Evolutionary conservation across 1,140 invertebrate genomes (phyloP).

Genomic region (Microplitis mediator): DNA sequence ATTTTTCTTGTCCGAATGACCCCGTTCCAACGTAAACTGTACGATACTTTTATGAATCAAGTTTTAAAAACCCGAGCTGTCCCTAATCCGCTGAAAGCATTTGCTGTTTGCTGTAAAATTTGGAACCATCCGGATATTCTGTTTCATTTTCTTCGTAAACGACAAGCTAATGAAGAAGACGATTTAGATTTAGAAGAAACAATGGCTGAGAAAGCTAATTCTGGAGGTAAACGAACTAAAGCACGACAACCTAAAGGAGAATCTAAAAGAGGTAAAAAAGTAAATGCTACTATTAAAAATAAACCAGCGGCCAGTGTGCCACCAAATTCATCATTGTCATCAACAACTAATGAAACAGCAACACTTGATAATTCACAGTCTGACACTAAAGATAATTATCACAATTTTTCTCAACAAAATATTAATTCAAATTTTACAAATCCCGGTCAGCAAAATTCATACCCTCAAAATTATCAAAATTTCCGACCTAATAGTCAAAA

Average conservation of each 20-base stretch:
- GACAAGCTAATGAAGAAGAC: conserved; percentile 78
- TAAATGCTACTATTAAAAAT: conserved; percentile 49
- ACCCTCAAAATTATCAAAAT: conserved; percentile 47
- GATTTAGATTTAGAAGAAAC: conserved; percentile 88
- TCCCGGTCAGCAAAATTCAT: conserved; percentile 16
- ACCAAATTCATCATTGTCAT: conserved; percentile 63
- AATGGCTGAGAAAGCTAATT: conserved; percentile 52
- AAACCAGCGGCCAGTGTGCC: conserved; percentile 74
- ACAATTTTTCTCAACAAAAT: conserved; percentile 41
- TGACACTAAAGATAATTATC: conserved; percentile 37
- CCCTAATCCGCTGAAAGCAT: conserved; percentile 95
- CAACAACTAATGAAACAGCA: conserved; percentile 39
- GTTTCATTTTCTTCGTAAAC: conserved; percentile 87
- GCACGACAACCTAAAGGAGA: conserved; percentile 55
- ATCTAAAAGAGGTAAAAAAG: conserved; percentile 55
- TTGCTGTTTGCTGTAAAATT: conserved; percentile 98
- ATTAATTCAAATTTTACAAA: conserved; percentile 40
- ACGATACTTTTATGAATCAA: conserved; percentile 91
- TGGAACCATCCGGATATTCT: conserved; percentile 99
- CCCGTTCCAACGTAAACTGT: conserved; percentile 82
- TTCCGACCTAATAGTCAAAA: conserved; percentile 49
- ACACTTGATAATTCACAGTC: conserved; percentile 36
- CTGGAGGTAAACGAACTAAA: conserved; percentile 53
- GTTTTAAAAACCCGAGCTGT: conserved; percentile 84
- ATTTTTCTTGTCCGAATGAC: conserved; percentile 89